These are phyloP conservation scores for Epicampocera succincta DNA, from an alignment of 2,888 invertebrate species.

Conservation along the genomic window DNA sequence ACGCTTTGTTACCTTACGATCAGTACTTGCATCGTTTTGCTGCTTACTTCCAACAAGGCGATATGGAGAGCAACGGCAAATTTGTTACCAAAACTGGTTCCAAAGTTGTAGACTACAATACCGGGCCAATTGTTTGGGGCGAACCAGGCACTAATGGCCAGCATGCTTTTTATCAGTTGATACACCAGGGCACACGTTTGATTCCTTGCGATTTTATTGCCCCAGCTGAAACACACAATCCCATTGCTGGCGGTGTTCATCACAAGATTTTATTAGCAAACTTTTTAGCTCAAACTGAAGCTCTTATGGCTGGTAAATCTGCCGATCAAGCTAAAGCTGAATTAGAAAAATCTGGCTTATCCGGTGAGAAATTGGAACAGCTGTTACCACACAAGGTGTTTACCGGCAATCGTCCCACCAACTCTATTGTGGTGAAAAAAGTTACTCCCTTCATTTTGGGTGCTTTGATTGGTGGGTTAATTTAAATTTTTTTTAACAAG, in stretches of 20 bases:
- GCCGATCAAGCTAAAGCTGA: conserved; percentile 87
- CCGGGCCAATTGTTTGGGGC: conserved; percentile 84
- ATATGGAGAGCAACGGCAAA: conserved; percentile 99
- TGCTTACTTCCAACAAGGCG: conserved; percentile 99
- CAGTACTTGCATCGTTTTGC: conserved; percentile 99
- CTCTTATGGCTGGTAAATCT: conserved; percentile 92
- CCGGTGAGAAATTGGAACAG: conserved; percentile 87
- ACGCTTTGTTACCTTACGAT: conserved; percentile 98
- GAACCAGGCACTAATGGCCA: conserved; percentile 99
- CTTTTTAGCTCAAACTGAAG: conserved; percentile 99
- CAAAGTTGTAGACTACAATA: conserved; percentile 81
- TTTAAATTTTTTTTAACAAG: neutral
- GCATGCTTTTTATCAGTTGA: conserved; percentile 99
- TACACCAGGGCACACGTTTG: conserved; percentile 92
- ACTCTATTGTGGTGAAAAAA: conserved; percentile 95
- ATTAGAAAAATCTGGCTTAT: conserved; percentile 89
- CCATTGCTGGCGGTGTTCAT: conserved; percentile 89
- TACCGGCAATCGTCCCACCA: conserved; percentile 97
- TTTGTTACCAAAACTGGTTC: conserved; percentile 89
- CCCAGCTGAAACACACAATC: conserved; percentile 95
- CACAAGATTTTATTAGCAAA: conserved; percentile 98
- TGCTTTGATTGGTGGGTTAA: conserved; percentile 90
- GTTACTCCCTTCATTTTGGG: conserved; percentile 97
- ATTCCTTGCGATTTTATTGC: conserved; percentile 99
- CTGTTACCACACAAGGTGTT: conserved; percentile 98